These are phyloP conservation scores for Anomalospiza imberbis DNA, from an alignment of 2,797 vertebrate species.

Conservation along the genomic window DNA sequence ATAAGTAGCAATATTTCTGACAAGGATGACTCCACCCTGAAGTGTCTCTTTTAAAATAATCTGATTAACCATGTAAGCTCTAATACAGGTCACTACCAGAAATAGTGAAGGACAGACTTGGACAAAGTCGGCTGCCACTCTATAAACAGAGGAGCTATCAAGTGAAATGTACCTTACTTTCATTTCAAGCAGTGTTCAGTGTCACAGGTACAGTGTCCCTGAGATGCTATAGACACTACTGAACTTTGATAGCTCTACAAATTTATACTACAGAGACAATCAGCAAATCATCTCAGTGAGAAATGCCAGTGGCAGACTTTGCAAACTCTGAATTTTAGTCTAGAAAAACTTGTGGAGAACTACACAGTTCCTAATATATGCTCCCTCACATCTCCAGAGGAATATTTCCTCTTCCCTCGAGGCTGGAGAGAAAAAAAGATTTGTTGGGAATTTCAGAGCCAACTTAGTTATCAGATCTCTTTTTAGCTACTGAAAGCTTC, in stretches of 20 bases:
- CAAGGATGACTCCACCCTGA: constrained; percentile 34
- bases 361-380: not conserved
- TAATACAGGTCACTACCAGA: not conserved
- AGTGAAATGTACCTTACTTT: not conserved
- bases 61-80: constrained; percentile 15
- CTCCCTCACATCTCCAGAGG: not conserved
- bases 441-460: not conserved
- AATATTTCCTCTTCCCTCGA: not conserved
- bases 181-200: not conserved
- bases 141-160: not conserved
- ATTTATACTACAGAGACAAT: not conserved
- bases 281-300: not conserved
- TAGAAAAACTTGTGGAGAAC: not conserved
- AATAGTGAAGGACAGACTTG: not conserved
- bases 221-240: not conserved
- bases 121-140: not conserved
- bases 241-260: not conserved
- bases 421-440: not conserved
- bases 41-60: not conserved
- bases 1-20: constrained; percentile 29
- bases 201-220: not conserved
- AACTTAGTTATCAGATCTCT: not conserved
- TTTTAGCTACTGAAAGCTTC: not conserved
- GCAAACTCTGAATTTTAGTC: not conserved
- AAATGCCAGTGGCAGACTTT: not conserved